Evolutionary conservation across 2,888 invertebrate genomes (phyloP).

Genomic region (Corythucha ciliata): DNA sequence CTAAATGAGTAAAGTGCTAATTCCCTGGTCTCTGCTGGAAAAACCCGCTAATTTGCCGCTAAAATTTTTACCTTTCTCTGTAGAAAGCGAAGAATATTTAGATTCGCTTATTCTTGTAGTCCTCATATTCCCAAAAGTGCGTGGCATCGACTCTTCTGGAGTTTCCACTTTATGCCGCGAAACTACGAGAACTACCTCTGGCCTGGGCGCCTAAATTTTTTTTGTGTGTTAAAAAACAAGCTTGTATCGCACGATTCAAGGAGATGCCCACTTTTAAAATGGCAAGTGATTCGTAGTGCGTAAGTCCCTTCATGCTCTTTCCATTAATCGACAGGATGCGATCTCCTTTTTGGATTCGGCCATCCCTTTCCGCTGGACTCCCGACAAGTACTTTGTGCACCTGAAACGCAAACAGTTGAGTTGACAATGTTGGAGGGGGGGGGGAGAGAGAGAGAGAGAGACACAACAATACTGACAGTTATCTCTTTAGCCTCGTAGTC

Average conservation of each 20-base stretch:
- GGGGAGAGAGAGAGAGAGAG: not conserved
- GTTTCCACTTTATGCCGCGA: constrained; percentile 43
- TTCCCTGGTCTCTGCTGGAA: too few relatives aligned
- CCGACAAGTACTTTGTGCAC: constrained; percentile 79
- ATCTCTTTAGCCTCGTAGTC: constrained; percentile 89
- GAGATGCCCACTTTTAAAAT: constrained; percentile 62
- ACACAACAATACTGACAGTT: constrained; percentile 52
- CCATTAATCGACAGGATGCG: constrained; percentile 85
- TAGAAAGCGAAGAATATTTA: constrained; percentile 19
- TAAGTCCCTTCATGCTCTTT: constrained; percentile 67
- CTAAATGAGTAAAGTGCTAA: too few relatives aligned
- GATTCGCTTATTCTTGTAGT: constrained; percentile 17
- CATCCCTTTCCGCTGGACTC: constrained; percentile 78
- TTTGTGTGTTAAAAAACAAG: too few relatives aligned
- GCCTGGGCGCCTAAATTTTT: constrained; percentile 69
- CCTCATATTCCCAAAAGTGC: constrained; percentile 6
- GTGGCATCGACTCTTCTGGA: constrained; percentile 19
- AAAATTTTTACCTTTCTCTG: constrained; percentile 21
- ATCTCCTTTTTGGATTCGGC: constrained; percentile 75
- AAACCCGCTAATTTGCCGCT: too few relatives aligned
- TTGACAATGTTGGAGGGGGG: not conserved
- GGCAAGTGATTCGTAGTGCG: constrained; percentile 77
- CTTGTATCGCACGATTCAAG: not conserved
- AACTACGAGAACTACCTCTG: constrained; percentile 69
- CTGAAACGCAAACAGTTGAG: constrained; percentile 43